These are phyloP conservation scores for Tetanocera ferruginea DNA, from an alignment of 2,888 invertebrate genomes.

Conservation along the genomic window DNA sequence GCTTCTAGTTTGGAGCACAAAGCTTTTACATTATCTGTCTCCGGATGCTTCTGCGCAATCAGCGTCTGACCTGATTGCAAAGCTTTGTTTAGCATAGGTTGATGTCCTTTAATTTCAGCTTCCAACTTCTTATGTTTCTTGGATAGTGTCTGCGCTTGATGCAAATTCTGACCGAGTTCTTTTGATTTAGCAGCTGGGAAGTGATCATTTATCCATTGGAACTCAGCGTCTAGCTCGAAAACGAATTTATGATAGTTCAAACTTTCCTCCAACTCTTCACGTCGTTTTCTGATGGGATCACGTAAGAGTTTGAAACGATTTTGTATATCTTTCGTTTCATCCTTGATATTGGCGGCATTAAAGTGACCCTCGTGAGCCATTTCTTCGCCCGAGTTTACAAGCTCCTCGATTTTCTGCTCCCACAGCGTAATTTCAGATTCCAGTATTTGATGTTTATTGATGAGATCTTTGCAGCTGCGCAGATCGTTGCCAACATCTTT, in stretches of 20 bases:
- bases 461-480: slow-evolving; percentile 89
- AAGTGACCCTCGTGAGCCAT: slow-evolving; percentile 96
- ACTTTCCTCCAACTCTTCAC: slow-evolving; percentile 86
- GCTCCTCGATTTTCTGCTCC: slow-evolving; percentile 83
- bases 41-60: slow-evolving; percentile 83
- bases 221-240: slow-evolving; percentile 91
- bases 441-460: slow-evolving; percentile 89
- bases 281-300: slow-evolving; percentile 79
- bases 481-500: slow-evolving; percentile 90
- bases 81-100: slow-evolving; percentile 86
- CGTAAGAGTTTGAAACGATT: slow-evolving; percentile 79
- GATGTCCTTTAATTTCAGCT: slow-evolving; percentile 89
- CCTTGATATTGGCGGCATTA: slow-evolving; percentile 88
- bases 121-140: slow-evolving; percentile 96
- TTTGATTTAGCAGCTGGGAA: slow-evolving; percentile 83
- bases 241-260: slow-evolving; percentile 88
- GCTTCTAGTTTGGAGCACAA: slow-evolving; percentile 80
- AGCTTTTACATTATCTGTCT: slow-evolving; percentile 81
- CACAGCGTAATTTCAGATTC: slow-evolving; percentile 90
- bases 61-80: slow-evolving; percentile 83
- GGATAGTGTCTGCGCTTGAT: slow-evolving; percentile 90
- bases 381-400: slow-evolving; percentile 86
- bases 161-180: slow-evolving; percentile 84
- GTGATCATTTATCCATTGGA: slow-evolving; percentile 96
- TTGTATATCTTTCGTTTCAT: slow-evolving; percentile 82